Evolutionary conservation across 1,140 invertebrate genomes (phyloP), one percentile per base, ranked within the genome.

Genomic region (Lasioglossum albipes): DNA sequence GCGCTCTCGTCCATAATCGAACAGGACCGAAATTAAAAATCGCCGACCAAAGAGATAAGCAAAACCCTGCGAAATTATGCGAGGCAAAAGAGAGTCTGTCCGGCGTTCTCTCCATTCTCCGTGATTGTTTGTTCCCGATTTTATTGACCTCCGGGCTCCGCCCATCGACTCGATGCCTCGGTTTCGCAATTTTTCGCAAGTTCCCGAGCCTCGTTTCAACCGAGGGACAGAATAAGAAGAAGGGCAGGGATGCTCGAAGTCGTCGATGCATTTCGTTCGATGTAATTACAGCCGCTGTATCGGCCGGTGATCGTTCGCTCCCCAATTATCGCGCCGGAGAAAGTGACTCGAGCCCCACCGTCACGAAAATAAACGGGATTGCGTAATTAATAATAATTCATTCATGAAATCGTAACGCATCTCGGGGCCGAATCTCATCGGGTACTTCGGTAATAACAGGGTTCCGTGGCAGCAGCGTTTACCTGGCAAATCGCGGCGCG

Each of bases 311-410:
- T 83, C 81, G 42, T 45, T 45, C 68, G 54, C 31, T 70, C 66
- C 62, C 71, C 74, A 84, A 84, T 84, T 84, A 84, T 84, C 83
- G 72, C 62, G 54, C 41, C 49, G 41, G 76, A 84, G 83, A 84
- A 83, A 84, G 82, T 70, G 41, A 74, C 49, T 64, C 31, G 49
- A 27, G 70, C 9, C 57, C 18, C 54, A 6, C 65, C 59, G 75
- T 36, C 57, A 31, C 52, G 61, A 72, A 42, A 72, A 79, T 84
- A 84, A 84, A 75, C 62, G 36, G 6, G 27, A 70, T 84, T 84
- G 67, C 72, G 49, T 54, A 75, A 84, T 79, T 84, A 70, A 74
- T 79, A 82, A 82, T 69, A 61, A 76, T 84, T 68, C 76, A 59
- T 70, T 68, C 64, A 31, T 36, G 9, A 41, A 73, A 59, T 83